Evolutionary conservation across 2,888 invertebrate species (phyloP).

Genomic region (Rutpela maculata): DNA sequence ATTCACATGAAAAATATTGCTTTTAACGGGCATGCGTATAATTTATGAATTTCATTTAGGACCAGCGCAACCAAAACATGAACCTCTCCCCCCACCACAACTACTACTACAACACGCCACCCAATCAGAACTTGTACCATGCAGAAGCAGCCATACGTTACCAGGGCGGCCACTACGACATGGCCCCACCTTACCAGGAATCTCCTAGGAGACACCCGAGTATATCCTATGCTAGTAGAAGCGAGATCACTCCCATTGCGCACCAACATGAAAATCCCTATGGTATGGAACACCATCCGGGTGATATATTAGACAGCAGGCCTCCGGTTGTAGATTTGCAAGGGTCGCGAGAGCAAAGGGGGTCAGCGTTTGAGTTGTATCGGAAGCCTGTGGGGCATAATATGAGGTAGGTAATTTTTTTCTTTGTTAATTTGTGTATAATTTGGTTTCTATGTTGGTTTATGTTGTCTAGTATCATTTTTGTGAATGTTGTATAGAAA

Average conservation of each 20-base stretch:
- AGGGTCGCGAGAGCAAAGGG: constrained; percentile 91
- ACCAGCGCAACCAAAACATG: constrained; percentile 67
- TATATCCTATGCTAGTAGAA: constrained; percentile 72
- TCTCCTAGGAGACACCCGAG: constrained; percentile 70
- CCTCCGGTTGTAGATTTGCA: constrained; percentile 80
- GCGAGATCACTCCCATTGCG: constrained; percentile 71
- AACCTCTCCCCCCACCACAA: constrained; percentile 67
- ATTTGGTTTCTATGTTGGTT: constrained; percentile 24
- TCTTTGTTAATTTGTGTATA: constrained; percentile 36
- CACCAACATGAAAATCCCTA: constrained; percentile 64
- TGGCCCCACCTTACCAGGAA: constrained; percentile 71
- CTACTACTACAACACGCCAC: constrained; percentile 71
- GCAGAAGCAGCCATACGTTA: constrained; percentile 65
- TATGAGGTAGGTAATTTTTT: constrained; percentile 79
- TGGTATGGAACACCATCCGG: constrained; percentile 62
- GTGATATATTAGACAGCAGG: constrained; percentile 62
- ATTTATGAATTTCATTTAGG: constrained; percentile 55
- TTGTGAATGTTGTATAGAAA: constrained; percentile 15
- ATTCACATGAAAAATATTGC: no score
- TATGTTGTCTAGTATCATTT: constrained; percentile 14
- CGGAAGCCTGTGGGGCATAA: constrained; percentile 93
- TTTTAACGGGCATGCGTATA: no score
- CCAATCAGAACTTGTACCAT: constrained; percentile 69
- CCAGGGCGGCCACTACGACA: constrained; percentile 71
- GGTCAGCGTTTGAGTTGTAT: constrained; percentile 96